phyloP scores from a whole-genome alignment of 2,888 invertebrate species.

The Phytoseiulus persimilis region DNA sequence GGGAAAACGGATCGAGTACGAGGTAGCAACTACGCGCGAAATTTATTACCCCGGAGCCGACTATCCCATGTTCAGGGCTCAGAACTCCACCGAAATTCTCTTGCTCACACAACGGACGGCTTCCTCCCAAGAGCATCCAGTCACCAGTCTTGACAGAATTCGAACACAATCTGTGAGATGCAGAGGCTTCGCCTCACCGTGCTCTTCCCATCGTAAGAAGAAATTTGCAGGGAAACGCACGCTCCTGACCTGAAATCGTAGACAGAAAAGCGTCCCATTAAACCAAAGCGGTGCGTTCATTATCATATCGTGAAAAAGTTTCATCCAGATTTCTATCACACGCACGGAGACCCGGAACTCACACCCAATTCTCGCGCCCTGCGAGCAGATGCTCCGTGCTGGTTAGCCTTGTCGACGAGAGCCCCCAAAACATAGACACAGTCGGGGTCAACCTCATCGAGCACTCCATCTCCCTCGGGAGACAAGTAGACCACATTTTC shows the following conservation, averaged over 20 bases:
- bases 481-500: background rate
- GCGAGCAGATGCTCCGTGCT: background rate
- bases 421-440: background rate
- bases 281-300: no score
- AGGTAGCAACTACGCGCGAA: no score
- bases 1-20: no score
- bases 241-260: constrained; percentile 8
- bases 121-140: background rate
- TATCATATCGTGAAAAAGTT: no score
- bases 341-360: background rate
- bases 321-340: background rate
- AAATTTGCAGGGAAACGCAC: background rate
- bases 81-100: no score
- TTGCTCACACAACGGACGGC: no score
- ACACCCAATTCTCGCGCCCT: constrained; percentile 16
- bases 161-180: constrained; percentile 9
- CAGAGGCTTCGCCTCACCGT: background rate
- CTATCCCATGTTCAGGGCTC: no score
- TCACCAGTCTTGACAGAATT: background rate
- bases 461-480: constrained; percentile 30
- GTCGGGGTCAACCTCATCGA: background rate
- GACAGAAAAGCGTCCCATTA: background rate
- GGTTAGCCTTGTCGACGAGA: background rate
- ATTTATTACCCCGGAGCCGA: no score
- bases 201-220: background rate